Evolutionary conservation across 2,113 vertebrate species (phyloP).

Genomic region (Sander lucioperca): DNA sequence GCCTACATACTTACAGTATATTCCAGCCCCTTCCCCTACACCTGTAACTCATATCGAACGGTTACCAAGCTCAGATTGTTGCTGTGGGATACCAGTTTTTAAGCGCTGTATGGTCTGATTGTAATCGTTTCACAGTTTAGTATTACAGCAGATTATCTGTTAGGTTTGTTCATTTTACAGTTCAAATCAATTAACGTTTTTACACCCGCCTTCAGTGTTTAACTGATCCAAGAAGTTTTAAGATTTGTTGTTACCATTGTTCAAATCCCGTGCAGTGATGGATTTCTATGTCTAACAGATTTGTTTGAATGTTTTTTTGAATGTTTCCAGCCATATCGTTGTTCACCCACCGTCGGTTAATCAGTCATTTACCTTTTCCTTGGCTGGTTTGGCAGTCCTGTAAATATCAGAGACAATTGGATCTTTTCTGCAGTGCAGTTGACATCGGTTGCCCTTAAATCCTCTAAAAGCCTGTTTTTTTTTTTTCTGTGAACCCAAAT

Average conservation of each 20-base stretch:
- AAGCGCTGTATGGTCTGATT: conserved; percentile 67
- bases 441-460: conserved; percentile 94
- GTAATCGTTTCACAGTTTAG: conserved; percentile 57
- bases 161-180: conserved; percentile 33
- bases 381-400: conserved; percentile 83
- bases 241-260: conserved; percentile 43
- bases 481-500: conserved; percentile 84
- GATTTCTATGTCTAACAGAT: conserved; percentile 62
- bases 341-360: conserved; percentile 35
- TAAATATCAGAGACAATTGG: conserved; percentile 95
- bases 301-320: conserved; percentile 76
- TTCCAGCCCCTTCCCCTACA: conserved; percentile 45
- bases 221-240: conserved; percentile 18
- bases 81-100: conserved; percentile 54
- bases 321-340: conserved; percentile 67
- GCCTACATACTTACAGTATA: conserved; percentile 82
- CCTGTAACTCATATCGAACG: conserved; percentile 62
- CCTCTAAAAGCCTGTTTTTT: conserved; percentile 87
- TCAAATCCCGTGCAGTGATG: conserved; percentile 69
- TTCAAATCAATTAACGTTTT: conserved; percentile 29
- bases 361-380: conserved; percentile 51
- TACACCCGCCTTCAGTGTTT: conserved; percentile 64
- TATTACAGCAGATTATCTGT: conserved; percentile 41
- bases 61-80: conserved; percentile 56
- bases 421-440: conserved; percentile 76